Evolutionary conservation across 2,797 vertebrate genomes (phyloP).

Genomic region (Phoxinus dragarum): DNA sequence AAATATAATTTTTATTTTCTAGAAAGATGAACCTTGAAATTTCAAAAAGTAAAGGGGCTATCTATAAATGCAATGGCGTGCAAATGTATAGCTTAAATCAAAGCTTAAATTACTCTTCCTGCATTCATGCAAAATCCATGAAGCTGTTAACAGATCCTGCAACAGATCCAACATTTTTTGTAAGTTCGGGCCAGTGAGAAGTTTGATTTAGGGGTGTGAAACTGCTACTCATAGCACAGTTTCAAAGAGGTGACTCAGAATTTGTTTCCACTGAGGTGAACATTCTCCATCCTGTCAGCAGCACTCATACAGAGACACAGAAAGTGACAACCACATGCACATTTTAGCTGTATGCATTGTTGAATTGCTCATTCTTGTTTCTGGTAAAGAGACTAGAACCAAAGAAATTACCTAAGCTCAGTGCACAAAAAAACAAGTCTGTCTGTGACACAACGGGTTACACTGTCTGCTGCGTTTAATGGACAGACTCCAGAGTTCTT

Average conservation of each 20-base stretch:
- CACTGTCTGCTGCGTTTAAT: background rate
- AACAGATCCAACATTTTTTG: background rate
- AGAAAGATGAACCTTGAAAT: background rate
- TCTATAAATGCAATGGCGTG: background rate
- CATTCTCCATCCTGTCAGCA: constrained; percentile 66
- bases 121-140: background rate
- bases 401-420: constrained; percentile 12
- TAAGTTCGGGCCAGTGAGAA: constrained; percentile 41
- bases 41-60: background rate
- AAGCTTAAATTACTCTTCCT: background rate
- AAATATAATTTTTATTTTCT: background rate
- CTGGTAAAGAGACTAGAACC: constrained; percentile 27
- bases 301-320: constrained; percentile 54
- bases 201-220: constrained; percentile 56
- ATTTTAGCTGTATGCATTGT: background rate
- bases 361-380: constrained; percentile 23
- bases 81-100: background rate
- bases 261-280: constrained; percentile 75
- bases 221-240: constrained; percentile 52
- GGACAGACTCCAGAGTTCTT: constrained; percentile 58
- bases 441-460: constrained; percentile 13
- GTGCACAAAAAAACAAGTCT: constrained; percentile 10
- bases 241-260: constrained; percentile 74
- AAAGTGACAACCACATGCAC: constrained; percentile 10
- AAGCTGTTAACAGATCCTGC: background rate